These are phyloP conservation scores for Brienomyrus longianalis DNA, from an alignment of 2,113 vertebrate species.

Conservation along the genomic window DNA sequence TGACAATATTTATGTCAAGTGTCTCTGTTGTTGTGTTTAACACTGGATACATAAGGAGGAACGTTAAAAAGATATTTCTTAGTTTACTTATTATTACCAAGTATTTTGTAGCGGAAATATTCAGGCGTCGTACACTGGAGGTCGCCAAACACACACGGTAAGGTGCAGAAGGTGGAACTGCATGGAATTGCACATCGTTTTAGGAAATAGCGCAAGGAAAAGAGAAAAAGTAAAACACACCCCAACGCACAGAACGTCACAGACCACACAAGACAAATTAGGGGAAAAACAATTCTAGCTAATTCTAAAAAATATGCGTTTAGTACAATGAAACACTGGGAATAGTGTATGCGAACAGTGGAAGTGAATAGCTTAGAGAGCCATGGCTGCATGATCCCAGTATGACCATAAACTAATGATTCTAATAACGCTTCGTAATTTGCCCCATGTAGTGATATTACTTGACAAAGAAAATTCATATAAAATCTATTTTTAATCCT, in stretches of 20 bases:
- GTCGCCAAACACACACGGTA: constrained; percentile 55
- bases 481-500: background rate
- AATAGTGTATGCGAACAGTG: background rate
- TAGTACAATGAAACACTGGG: background rate
- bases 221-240: background rate
- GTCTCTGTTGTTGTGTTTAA: background rate
- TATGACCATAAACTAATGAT: background rate
- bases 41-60: background rate
- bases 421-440: background rate
- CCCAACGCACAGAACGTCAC: background rate
- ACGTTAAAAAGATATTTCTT: constrained; percentile 13
- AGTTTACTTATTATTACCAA: constrained; percentile 13
- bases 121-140: constrained; percentile 46
- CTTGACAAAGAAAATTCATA: constrained; percentile 6
- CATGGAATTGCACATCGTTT: background rate
- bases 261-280: background rate
- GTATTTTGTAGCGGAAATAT: constrained; percentile 23
- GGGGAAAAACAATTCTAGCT: background rate
- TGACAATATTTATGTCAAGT: background rate
- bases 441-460: background rate
- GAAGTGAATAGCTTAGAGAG: background rate
- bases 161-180: background rate
- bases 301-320: background rate
- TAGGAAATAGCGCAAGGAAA: background rate
- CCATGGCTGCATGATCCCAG: background rate